phyloP scores from a whole-genome alignment of 2,888 invertebrate genomes.

The Psylliodes chrysocephalus region DNA sequence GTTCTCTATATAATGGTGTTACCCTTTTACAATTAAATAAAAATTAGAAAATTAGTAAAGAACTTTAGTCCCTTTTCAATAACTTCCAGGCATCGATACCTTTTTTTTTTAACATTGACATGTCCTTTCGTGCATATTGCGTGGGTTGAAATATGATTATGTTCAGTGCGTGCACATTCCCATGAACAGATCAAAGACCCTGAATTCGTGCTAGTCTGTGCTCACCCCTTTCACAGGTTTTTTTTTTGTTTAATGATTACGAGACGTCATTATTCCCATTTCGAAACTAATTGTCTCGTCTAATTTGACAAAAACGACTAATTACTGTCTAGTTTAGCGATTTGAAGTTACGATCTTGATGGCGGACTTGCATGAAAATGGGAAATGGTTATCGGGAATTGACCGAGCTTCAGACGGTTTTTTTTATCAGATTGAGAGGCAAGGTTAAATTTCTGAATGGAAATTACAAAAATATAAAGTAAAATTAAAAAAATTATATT shows the following conservation, averaged over 20 bases:
- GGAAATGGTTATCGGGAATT: background rate
- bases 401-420: background rate
- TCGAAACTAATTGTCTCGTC: conserved; percentile 14
- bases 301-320: conserved; percentile 16
- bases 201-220: conserved; percentile 43
- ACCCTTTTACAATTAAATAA: no score
- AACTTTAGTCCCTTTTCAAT: no score
- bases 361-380: background rate
- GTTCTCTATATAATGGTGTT: no score
- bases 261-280: conserved; percentile 21
- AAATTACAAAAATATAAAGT: no score
- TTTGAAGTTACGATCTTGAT: conserved; percentile 6
- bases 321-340: conserved; percentile 1
- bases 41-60: no score
- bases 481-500: no score
- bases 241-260: conserved; percentile 24
- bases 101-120: conserved; percentile 13
- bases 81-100: background rate
- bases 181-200: conserved; percentile 51
- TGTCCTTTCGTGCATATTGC: conserved; percentile 6
- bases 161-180: conserved; percentile 48
- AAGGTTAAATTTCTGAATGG: no score
- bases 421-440: no score
- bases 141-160: conserved; percentile 13
- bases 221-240: conserved; percentile 31